These are phyloP conservation scores for Axea sp. DNA, from an alignment of 2,888 invertebrate genomes.

Conservation along the genomic window DNA sequence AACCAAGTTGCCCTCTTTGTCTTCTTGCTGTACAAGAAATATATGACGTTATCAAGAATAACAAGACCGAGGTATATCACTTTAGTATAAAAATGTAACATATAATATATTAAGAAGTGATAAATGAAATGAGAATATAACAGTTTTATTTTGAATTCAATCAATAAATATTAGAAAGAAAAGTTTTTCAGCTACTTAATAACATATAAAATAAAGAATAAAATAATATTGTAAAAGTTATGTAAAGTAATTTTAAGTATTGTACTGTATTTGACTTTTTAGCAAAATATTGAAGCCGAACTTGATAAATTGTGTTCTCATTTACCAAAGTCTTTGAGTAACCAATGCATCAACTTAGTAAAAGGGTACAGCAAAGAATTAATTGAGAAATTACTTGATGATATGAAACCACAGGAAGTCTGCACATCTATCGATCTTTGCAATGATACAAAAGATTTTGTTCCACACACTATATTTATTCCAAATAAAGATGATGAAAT, in stretches of 20 bases:
- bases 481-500: slow-evolving; percentile 79
- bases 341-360: slow-evolving; percentile 88
- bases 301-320: slow-evolving; percentile 86
- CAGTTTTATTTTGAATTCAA: too few relatives aligned
- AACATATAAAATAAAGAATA: too few relatives aligned
- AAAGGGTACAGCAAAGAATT: slow-evolving; percentile 87
- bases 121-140: too few relatives aligned
- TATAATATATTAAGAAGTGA: too few relatives aligned
- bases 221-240: too few relatives aligned
- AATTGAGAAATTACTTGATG: slow-evolving; percentile 88
- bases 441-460: slow-evolving; percentile 71
- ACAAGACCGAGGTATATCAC: slow-evolving; percentile 83
- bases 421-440: slow-evolving; percentile 90
- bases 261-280: too few relatives aligned
- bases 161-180: too few relatives aligned
- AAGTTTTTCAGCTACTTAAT: too few relatives aligned
- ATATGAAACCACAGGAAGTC: slow-evolving; percentile 87
- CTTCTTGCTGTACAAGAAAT: slow-evolving; percentile 89
- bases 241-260: too few relatives aligned
- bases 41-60: slow-evolving; percentile 86
- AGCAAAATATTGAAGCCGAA: slow-evolving; percentile 86
- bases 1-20: slow-evolving; percentile 86
- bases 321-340: slow-evolving; percentile 83
- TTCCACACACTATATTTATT: slow-evolving; percentile 77
- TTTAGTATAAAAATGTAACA: not conserved